Base-by-base conservation (phyloP, 2,888 invertebrate genomes). In the Pandemis corylana region DNA sequence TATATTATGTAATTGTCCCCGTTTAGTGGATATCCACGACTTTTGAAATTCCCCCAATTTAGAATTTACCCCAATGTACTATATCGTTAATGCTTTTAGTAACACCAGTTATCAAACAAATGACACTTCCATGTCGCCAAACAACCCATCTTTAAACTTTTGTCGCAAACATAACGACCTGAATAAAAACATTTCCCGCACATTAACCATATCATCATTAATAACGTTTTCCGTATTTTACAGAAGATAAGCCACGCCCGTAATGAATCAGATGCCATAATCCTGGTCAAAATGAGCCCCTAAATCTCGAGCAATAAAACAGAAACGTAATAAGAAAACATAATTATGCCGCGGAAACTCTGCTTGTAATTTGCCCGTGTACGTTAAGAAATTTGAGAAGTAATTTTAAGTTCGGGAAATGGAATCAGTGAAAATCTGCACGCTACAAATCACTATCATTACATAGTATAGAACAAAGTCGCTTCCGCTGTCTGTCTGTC, bases 241-340 rank as follows among this genome's bases (percentile, higher is more conserved):
- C 73, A 73, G 42, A 53, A 63, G 53, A 56, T 73, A 65, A 73
- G 68, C 73, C 63, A 15, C 65, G 41, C 72, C 46, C 20, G 59
- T 73, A 73, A 73, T 73, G 73, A 73, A 73, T 73, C 73, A 73
- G 73, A 73, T 64, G 64, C 36, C 13, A 46, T 73, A 73, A 73
- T 68, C 73, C 73, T 56, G 68, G 68, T 64, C 68, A 59, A 56
- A 64, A 42, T 49, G 63, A 64, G 68, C 68, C 68, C 36, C 64
- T 68, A 68, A 68, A 56, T 42, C 64, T 73, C 41, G 56, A 64
- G 64, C 68, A 68, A 46, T 59, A 71, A 71, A 65, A 65, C 56
- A 42, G 64, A 64, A 73, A 73, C 41, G 68, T 73, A 68, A 73
- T 73, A 73, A 41, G 72, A 49, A 64, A 67, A 65, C 56, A 68